These are phyloP conservation scores for Sipha flava DNA, from an alignment of 1,140 invertebrate species.

Conservation along the genomic window DNA sequence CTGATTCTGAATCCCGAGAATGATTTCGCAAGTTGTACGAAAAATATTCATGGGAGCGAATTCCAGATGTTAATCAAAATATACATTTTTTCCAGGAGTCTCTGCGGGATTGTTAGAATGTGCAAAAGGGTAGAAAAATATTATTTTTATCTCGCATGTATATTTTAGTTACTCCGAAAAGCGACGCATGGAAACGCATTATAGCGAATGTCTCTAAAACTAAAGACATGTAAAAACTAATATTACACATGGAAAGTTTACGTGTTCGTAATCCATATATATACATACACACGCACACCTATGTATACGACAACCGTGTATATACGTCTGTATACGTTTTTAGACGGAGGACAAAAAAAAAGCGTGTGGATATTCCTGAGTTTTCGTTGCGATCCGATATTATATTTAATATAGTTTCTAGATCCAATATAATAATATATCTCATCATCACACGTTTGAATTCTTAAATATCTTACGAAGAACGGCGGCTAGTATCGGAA, in stretches of 20 bases:
- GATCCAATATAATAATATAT: not conserved
- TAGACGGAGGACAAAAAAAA: not conserved
- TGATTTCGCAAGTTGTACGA: not conserved
- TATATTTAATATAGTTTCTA: not conserved
- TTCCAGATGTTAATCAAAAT: conserved; percentile 22
- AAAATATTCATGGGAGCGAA: conserved; percentile 5
- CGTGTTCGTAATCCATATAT: not conserved
- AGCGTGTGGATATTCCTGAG: not conserved
- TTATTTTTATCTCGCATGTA: not conserved
- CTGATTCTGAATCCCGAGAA: not conserved
- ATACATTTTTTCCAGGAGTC: not conserved
- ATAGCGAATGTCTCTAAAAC: not conserved
- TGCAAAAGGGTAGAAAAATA: conserved; percentile 1
- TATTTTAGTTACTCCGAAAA: not conserved
- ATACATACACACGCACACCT: not conserved
- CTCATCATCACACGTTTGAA: not conserved
- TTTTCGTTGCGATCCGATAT: not conserved
- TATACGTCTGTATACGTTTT: too few species aligned
- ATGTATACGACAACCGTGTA: too few species aligned
- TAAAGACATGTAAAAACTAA: not conserved
- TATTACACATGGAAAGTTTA: not conserved
- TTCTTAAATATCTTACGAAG: too few species aligned
- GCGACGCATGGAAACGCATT: not conserved
- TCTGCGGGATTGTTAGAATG: not conserved
- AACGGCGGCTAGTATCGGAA: too few species aligned